These are phyloP conservation scores for Mormoops blainvillei DNA, from an alignment of 2,113 vertebrate species.

Conservation along the genomic window DNA sequence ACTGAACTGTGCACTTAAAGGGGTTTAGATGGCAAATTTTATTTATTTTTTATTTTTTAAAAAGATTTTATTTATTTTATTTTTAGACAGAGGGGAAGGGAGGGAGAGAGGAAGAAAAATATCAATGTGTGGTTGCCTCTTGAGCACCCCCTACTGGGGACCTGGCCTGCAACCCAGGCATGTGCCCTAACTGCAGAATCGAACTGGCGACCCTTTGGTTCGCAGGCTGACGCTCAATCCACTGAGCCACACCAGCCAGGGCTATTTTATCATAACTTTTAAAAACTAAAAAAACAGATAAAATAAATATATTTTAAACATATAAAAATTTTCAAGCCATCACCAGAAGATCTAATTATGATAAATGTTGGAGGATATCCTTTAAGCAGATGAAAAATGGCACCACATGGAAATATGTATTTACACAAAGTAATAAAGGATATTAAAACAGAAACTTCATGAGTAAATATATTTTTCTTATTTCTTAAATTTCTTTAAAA, in stretches of 20 bases:
- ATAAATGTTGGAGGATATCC: not conserved
- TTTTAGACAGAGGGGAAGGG: too few species aligned
- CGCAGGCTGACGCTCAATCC: too few species aligned
- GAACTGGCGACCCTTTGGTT: too few species aligned
- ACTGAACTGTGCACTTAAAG: not conserved
- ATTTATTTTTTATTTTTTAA: too few species aligned
- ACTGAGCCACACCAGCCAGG: too few species aligned
- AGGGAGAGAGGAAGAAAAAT: too few species aligned
- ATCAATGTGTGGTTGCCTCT: too few species aligned
- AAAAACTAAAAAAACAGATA: not conserved
- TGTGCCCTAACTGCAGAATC: too few species aligned
- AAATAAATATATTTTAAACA: not conserved
- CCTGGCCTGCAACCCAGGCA: too few species aligned
- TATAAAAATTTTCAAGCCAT: not conserved
- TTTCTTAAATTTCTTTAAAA: not conserved
- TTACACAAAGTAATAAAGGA: not conserved
- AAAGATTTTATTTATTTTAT: too few species aligned
- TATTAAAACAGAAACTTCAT: constrained; percentile 16
- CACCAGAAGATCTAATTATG: not conserved
- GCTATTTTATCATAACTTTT: not conserved
- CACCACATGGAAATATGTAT: not conserved
- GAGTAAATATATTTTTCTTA: not conserved
- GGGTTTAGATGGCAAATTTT: not conserved
- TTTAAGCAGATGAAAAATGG: not conserved
- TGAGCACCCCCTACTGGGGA: too few species aligned